Percentiles rank a stretch among this genome's conserved stretches.
Conservation (phyloP, 2,113 vertebrate species). For the Lasiurus cinereus region DNA sequence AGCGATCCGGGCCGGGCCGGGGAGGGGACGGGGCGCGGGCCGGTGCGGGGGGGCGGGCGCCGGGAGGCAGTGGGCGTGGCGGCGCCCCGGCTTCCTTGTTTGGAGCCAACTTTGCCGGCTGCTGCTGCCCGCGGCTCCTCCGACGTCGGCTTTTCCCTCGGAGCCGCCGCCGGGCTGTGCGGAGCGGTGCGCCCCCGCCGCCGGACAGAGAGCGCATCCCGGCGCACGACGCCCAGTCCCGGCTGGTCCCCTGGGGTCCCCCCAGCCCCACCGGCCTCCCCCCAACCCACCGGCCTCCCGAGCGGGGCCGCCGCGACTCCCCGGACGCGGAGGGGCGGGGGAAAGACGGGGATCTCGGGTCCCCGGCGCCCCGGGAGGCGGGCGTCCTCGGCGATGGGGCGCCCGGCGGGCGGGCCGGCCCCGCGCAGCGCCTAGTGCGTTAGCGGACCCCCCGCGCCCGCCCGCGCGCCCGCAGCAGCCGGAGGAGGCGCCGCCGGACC, state of each 20-base stretch:
- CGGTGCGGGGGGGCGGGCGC: not conserved
- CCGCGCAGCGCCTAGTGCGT: not conserved
- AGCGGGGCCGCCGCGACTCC: not conserved
- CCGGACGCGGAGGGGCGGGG: not conserved
- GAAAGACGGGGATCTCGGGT: not conserved
- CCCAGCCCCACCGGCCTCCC: not conserved
- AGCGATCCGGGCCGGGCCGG: not conserved
- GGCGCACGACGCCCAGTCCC: not conserved
- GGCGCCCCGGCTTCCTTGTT: constrained; percentile 71
- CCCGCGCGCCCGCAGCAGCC: not conserved
- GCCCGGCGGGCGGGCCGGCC: not conserved
- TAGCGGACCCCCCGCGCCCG: not conserved
- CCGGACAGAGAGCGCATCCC: constrained; percentile 62
- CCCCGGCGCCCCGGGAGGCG: not conserved
- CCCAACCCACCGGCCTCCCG: constrained; percentile 24
- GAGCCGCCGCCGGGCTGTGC: constrained; percentile 38
- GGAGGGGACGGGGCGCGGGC: not conserved
- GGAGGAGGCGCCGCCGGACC: not conserved
- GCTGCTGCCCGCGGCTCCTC: not conserved
- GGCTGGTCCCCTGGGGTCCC: not conserved
- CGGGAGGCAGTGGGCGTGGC: constrained; percentile 73
- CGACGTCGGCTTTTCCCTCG: constrained; percentile 67
- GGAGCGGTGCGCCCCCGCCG: not conserved
- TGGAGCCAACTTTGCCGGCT: constrained; percentile 76
- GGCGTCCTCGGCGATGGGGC: not conserved